Percentiles rank a stretch among this genome's conserved stretches.
Conservation (phyloP, 2,113 vertebrate species). For the Calyptommatus sinebrachiatus region DNA sequence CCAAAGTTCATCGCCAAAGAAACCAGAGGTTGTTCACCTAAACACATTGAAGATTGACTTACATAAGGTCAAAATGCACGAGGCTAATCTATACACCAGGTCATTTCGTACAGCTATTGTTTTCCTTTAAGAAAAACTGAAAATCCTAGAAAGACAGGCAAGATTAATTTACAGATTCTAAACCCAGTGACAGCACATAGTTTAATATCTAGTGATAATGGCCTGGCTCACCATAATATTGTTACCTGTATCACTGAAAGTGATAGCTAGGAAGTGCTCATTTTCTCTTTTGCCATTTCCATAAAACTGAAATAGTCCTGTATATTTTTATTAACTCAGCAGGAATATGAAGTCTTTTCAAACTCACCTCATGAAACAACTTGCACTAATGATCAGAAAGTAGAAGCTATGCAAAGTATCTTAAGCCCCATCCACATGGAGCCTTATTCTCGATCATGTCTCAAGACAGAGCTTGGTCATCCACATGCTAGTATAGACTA, state of each 20-base stretch:
- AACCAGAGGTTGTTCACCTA: constrained; percentile 59
- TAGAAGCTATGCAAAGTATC: neutral
- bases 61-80: neutral
- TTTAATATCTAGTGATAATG: neutral
- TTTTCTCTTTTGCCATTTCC: constrained; percentile 38
- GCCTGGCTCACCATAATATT: neutral
- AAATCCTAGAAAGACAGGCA: constrained; percentile 4
- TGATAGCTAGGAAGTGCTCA: constrained; percentile 49
- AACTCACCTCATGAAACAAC: neutral
- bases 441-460: no score
- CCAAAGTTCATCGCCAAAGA: constrained; percentile 70
- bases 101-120: constrained; percentile 14
- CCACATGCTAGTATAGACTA: no score
- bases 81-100: neutral
- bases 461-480: no score
- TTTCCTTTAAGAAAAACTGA: constrained; percentile 13
- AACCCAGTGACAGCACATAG: neutral
- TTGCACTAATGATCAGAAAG: neutral
- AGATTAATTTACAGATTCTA: constrained; percentile 47
- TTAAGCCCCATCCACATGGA: neutral
- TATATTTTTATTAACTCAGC: constrained; percentile 38
- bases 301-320: constrained; percentile 31
- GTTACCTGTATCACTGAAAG: constrained; percentile 42
- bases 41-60: constrained; percentile 58
- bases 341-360: constrained; percentile 27